Evolutionary conservation across 2,888 invertebrate genomes (phyloP), one percentile per base, ranked within the genome.

Genomic region (Agrenia bidenticulata): DNA sequence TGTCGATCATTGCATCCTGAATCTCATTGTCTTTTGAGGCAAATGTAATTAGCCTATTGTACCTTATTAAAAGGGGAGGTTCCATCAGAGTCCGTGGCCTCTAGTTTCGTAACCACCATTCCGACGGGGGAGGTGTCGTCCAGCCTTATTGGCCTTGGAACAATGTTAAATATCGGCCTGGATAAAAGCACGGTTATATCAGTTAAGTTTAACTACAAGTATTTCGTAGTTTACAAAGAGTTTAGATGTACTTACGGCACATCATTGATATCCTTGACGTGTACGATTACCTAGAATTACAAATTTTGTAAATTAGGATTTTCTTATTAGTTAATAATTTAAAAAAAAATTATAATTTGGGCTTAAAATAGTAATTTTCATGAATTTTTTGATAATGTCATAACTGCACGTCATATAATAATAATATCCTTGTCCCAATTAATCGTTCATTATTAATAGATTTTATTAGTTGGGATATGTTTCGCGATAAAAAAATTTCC

Each of bases 61-160:
- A 86, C 86, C 78, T 89, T 87, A 81, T 93, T 93, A 76, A 90
- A 90, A 0, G 93, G 92, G 0, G 90, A 82, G 0, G 92, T 89
- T 7, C 91, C 91, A 81, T 94, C 94, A 0, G 87, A 86, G 80
- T 72, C 94, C 0, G 86, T 84, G 0, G 94, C 94, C 0, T 86
- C 82, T 51, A 94, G 86, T 15, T 88, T 89, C 21, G 89, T 87
- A 0, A 94, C 88, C 1, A 88, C 83, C 1, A 89, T 88, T 21
- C 94, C 93, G 65, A 93, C 89, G 0, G 90, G 84, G 0, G 89
- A 87, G 39, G 91, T 88, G 77, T 92, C 93, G 76, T 91, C 90
- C 13, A 94, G 82, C 0, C 90, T 89, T 1, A 93, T 86, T 0
- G 93, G 91, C 59, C 89, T 87, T 0, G 91, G 88, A 0, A 90